Conservation (phyloP, 2,888 invertebrate species). For the Brachypalpus laphriformis region DNA sequence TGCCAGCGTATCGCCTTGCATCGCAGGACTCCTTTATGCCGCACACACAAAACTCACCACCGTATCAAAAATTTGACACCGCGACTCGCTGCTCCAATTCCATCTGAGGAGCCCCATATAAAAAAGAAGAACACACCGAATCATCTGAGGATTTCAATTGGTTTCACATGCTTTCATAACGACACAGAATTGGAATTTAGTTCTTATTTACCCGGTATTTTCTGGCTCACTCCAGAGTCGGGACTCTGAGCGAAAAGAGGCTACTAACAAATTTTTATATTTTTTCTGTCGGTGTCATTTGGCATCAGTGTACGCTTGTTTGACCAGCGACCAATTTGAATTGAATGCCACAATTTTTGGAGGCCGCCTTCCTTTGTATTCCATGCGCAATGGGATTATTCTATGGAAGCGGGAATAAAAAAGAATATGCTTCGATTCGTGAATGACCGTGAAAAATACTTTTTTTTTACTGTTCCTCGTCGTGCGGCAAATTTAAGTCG, state of each 20-base stretch:
- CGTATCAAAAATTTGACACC: constrained; percentile 72
- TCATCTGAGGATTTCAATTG: constrained; percentile 71
- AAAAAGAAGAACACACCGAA: constrained; percentile 50
- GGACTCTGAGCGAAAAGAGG: neutral
- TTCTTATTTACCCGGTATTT: constrained; percentile 52
- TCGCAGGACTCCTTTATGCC: constrained; percentile 46
- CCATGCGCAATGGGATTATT: constrained; percentile 66
- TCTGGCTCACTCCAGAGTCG: constrained; percentile 36
- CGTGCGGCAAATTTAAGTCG: constrained; percentile 62
- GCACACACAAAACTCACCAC: constrained; percentile 44
- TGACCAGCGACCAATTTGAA: constrained; percentile 72
- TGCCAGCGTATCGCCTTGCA: constrained; percentile 66
- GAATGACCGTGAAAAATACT: constrained; percentile 66
- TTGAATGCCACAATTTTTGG: constrained; percentile 72
- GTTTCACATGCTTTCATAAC: constrained; percentile 73
- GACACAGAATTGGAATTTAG: constrained; percentile 66
- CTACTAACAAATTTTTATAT: constrained; percentile 56
- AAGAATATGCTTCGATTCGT: neutral
- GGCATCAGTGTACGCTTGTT: constrained; percentile 71
- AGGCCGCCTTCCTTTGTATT: constrained; percentile 69
- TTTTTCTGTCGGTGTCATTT: constrained; percentile 67
- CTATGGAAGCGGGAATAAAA: constrained; percentile 32
- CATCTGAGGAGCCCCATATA: constrained; percentile 39
- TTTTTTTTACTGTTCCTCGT: constrained; percentile 13
- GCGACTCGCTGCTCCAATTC: constrained; percentile 66